These are phyloP conservation scores for Lacanobia wlatinum DNA, from an alignment of 2,888 invertebrate species.

Conservation along the genomic window DNA sequence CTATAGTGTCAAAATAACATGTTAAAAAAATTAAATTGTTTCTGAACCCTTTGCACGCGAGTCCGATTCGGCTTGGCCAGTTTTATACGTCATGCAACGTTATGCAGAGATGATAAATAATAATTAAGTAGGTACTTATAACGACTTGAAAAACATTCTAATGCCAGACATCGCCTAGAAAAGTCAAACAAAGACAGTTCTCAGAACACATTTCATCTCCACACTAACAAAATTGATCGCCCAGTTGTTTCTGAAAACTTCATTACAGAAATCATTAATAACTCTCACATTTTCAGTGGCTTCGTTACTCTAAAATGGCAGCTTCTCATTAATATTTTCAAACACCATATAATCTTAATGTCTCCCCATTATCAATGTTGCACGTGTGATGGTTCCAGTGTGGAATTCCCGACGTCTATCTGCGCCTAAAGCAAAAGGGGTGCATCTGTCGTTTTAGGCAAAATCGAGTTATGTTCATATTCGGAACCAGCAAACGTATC, in stretches of 20 bases:
- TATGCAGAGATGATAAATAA: too few species aligned
- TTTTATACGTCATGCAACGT: too few species aligned
- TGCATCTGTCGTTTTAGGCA: neutral
- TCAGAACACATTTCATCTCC: constrained; percentile 16
- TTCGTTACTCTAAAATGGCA: constrained; percentile 82
- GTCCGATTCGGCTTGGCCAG: too few species aligned
- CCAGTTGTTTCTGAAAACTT: constrained; percentile 65
- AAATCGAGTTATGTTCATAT: neutral
- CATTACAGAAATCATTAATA: constrained; percentile 79
- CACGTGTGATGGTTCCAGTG: constrained; percentile 80
- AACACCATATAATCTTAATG: constrained; percentile 86
- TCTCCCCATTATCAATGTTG: constrained; percentile 84
- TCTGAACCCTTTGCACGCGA: too few species aligned
- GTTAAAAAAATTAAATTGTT: too few species aligned
- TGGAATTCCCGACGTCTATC: constrained; percentile 79
- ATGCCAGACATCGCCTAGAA: neutral
- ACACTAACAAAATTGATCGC: constrained; percentile 45
- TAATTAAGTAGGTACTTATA: too few species aligned
- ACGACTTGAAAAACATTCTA: neutral
- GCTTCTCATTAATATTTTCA: constrained; percentile 82
- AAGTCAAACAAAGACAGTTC: neutral
- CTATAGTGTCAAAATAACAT: too few species aligned
- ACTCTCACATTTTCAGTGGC: constrained; percentile 68
- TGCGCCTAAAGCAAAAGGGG: neutral
- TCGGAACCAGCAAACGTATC: neutral